phyloP scores from a whole-genome alignment of 1,140 invertebrate genomes.

The Eumeta japonica region DNA sequence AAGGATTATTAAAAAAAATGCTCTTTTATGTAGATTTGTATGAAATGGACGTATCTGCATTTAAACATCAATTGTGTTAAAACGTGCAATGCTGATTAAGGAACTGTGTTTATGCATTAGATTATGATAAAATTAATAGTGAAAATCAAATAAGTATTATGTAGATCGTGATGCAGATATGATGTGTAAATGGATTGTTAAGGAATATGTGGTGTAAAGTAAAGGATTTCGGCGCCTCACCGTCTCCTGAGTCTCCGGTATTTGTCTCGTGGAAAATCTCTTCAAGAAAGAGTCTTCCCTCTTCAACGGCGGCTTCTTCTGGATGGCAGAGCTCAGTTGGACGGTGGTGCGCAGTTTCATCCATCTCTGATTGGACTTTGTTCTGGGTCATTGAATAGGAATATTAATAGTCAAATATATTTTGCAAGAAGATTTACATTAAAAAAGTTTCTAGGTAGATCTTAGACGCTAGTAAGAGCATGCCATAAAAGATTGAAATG shows the following conservation, averaged over 20 bases:
- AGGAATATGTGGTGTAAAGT: too few species aligned
- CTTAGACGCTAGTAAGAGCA: background rate
- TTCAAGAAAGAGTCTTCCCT: constrained; percentile 93
- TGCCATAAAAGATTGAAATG: background rate
- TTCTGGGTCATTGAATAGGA: constrained; percentile 59
- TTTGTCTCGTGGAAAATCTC: constrained; percentile 88
- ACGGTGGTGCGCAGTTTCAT: constrained; percentile 91
- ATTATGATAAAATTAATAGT: too few species aligned
- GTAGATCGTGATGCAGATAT: too few species aligned
- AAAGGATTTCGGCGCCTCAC: constrained; percentile 35
- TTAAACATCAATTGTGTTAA: too few species aligned
- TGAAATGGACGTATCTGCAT: too few species aligned
- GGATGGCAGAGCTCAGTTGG: constrained; percentile 86
- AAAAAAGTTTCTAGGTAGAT: constrained; percentile 8
- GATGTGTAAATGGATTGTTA: too few species aligned
- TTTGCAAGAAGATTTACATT: constrained; percentile 5
- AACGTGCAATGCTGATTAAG: too few species aligned
- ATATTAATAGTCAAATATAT: constrained; percentile 2
- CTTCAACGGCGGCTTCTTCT: constrained; percentile 82
- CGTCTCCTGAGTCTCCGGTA: constrained; percentile 83
- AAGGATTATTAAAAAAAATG: too few species aligned
- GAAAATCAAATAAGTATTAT: too few species aligned
- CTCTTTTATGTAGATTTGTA: too few species aligned
- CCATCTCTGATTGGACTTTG: constrained; percentile 90
- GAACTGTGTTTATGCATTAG: too few species aligned